Conservation (phyloP, 2,113 vertebrate genomes). For the Asarcornis scutulata region DNA sequence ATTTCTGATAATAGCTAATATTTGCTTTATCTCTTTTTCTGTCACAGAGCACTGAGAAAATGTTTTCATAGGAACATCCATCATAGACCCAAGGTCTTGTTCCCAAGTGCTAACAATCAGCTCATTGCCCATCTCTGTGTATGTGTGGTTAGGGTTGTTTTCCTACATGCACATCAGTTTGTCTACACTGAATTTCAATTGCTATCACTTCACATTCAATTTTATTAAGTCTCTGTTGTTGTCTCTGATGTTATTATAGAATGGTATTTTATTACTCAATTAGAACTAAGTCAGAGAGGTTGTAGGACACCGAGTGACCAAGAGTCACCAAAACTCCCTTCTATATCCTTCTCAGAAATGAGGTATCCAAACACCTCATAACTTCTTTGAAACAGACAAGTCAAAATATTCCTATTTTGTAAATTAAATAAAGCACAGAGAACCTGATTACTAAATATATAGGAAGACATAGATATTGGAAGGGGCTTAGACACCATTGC, state of each 20-base stretch:
- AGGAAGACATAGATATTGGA: neutral
- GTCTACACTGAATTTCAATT: neutral
- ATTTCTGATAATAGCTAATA: neutral
- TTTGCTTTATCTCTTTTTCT: neutral
- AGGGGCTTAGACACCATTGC: neutral
- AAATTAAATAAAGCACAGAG: neutral
- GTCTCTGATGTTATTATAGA: neutral
- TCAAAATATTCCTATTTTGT: neutral
- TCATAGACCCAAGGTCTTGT: neutral
- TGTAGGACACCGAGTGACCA: neutral
- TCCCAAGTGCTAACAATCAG: neutral
- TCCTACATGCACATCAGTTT: neutral
- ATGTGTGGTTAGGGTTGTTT: neutral
- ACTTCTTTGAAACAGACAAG: neutral
- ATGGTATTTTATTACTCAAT: neutral
- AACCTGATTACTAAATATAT: neutral
- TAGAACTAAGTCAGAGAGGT: neutral
- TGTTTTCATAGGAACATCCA: neutral
- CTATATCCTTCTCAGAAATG: neutral
- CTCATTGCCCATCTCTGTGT: neutral
- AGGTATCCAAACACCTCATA: neutral
- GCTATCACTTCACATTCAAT: neutral
- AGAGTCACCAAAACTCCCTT: neutral
- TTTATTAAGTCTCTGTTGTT: neutral
- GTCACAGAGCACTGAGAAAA: neutral